Conservation (phyloP, 2,888 invertebrate species). For the Sminthurides aquaticus region DNA sequence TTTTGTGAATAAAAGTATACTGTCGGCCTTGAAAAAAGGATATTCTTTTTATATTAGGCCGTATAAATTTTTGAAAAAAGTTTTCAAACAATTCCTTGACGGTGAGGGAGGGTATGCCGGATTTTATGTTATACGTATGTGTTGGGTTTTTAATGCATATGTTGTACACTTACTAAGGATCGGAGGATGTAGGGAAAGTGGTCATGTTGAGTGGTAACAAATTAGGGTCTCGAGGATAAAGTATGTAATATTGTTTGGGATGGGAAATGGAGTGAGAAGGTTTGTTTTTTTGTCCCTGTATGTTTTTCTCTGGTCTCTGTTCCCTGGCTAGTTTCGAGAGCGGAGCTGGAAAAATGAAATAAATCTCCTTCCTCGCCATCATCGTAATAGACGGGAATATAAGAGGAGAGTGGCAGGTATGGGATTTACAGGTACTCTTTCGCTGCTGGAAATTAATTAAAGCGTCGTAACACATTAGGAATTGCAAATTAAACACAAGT, state of each 20-base stretch:
- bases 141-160: no score
- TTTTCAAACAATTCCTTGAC: no score
- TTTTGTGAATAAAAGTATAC: no score
- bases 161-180: no score
- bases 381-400: neutral
- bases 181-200: no score
- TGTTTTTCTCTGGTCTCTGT: neutral
- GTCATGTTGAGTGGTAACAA: conserved; percentile 15
- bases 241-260: neutral
- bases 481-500: conserved; percentile 21
- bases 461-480: conserved; percentile 21
- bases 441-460: conserved; percentile 32
- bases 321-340: no score
- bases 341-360: neutral
- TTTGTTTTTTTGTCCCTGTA: neutral
- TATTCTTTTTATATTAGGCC: no score
- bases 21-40: no score
- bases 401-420: neutral
- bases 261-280: no score
- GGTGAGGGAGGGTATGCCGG: no score
- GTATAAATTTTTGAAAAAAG: no score
- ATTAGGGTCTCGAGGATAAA: conserved; percentile 9
- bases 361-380: neutral
- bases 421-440: conserved; percentile 1
- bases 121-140: no score